Evolutionary conservation across 2,888 invertebrate species (phyloP).

Genomic region (Diloba caeruleocephala): DNA sequence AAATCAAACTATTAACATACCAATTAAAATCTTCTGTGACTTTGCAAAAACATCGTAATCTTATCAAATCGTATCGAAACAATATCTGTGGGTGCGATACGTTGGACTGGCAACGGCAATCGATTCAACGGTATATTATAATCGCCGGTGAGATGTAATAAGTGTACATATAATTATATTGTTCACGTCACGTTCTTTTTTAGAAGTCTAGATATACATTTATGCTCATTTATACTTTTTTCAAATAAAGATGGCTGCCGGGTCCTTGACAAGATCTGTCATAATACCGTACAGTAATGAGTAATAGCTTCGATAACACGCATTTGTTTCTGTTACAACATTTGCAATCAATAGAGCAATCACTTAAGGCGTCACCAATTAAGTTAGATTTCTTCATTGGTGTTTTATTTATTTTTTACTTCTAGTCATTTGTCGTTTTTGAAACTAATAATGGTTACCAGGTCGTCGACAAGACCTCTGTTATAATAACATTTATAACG

Average conservation of each 20-base stretch:
- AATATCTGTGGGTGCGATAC: slow-evolving; percentile 40
- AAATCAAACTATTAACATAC: slow-evolving; percentile 15
- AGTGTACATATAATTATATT: slow-evolving; percentile 14
- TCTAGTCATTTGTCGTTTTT: too few relatives aligned
- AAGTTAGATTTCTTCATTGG: slow-evolving; percentile 24
- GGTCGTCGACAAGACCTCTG: slow-evolving; percentile 22
- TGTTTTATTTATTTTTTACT: slow-evolving; percentile 24
- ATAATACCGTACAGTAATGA: slow-evolving; percentile 28
- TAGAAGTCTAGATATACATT: slow-evolving; percentile 27
- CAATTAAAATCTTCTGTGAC: slow-evolving; percentile 30
- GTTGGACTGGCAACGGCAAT: slow-evolving; percentile 30
- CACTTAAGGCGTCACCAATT: slow-evolving; percentile 10
- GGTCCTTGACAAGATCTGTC: slow-evolving; percentile 25
- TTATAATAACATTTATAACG: slow-evolving; percentile 27
- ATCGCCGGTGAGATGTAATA: slow-evolving; percentile 36
- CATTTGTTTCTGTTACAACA: slow-evolving; percentile 42
- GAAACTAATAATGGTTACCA: too few relatives aligned
- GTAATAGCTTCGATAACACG: slow-evolving; percentile 6
- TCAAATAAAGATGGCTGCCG: slow-evolving; percentile 10
- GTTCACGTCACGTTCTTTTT: slow-evolving; percentile 22
- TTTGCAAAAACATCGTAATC: slow-evolving; percentile 49
- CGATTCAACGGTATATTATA: slow-evolving; percentile 51
- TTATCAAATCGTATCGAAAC: slow-evolving; percentile 57
- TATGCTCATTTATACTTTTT: slow-evolving; percentile 17
- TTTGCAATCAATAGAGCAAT: slow-evolving; percentile 31